Conservation (phyloP, 2,888 invertebrate species). For the Vesta saturnalis region DNA sequence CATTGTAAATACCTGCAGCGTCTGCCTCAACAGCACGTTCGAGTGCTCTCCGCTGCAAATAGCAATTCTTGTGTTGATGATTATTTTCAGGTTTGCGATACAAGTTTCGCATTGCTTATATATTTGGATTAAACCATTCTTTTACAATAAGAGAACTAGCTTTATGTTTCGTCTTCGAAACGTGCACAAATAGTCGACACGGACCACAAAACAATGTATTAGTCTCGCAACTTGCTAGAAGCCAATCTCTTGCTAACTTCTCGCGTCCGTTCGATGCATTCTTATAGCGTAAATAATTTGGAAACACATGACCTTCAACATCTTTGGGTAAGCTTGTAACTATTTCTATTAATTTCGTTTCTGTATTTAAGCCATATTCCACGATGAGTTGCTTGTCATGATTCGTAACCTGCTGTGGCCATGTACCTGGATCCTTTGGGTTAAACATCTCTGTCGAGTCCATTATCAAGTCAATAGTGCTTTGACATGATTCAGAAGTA, state of each 20-base stretch:
- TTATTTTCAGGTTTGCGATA: no score
- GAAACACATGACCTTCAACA: neutral
- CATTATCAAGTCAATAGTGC: no score
- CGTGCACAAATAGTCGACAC: slow-evolving; percentile 10
- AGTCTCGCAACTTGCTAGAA: no score
- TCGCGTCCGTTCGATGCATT: slow-evolving; percentile 6
- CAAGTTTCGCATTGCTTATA: neutral
- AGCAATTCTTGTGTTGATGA: slow-evolving; percentile 11
- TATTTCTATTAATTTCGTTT: no score
- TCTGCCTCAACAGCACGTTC: neutral
- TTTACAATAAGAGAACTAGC: slow-evolving; percentile 2
- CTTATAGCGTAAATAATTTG: neutral
- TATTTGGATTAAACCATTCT: slow-evolving; percentile 9
- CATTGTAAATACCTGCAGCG: neutral
- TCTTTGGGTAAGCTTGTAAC: no score
- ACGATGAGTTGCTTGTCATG: neutral
- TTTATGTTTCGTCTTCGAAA: neutral
- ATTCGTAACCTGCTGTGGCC: neutral
- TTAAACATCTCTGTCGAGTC: neutral
- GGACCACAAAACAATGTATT: slow-evolving; percentile 30
- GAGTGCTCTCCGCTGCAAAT: neutral
- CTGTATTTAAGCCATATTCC: neutral
- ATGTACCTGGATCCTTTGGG: slow-evolving; percentile 1
- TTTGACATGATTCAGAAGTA: neutral
- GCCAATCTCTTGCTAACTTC: slow-evolving; percentile 3